These are phyloP conservation scores for Cryptoprocta ferox DNA, from an alignment of 2,797 vertebrate species.

Conservation along the genomic window DNA sequence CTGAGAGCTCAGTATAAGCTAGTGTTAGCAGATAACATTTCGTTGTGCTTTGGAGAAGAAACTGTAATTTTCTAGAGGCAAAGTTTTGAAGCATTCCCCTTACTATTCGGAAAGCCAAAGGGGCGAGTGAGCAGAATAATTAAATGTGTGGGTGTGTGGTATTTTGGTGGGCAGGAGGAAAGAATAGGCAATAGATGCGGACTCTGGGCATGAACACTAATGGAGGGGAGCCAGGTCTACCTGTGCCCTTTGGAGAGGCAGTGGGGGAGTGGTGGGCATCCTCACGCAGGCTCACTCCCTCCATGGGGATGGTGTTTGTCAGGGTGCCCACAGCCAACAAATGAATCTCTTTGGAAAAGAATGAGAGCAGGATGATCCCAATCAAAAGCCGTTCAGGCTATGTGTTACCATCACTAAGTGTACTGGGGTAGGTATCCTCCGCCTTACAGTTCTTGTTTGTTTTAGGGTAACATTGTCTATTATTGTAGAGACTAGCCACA, in stretches of 20 bases:
- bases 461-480: not conserved
- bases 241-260: not conserved
- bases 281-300: not conserved
- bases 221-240: not conserved
- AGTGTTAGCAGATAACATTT: not conserved
- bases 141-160: not conserved
- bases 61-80: not conserved
- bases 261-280: rapidly evolving
- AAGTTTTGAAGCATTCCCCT: not conserved
- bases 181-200: not conserved
- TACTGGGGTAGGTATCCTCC: too few species aligned
- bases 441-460: not conserved
- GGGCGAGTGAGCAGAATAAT: not conserved
- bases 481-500: not conserved
- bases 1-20: not conserved
- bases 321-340: not conserved
- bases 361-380: not conserved
- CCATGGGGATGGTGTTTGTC: not conserved
- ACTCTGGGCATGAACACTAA: not conserved
- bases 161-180: not conserved
- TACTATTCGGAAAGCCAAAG: not conserved
- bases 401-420: not conserved
- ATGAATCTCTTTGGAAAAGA: not conserved
- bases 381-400: not conserved
- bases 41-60: constrained; percentile 20